Base-by-base conservation (phyloP, 30 jellyfish, hydroid and myxozoan genomes). In the Aurelia aurita complex sp. Pacific region DNA sequence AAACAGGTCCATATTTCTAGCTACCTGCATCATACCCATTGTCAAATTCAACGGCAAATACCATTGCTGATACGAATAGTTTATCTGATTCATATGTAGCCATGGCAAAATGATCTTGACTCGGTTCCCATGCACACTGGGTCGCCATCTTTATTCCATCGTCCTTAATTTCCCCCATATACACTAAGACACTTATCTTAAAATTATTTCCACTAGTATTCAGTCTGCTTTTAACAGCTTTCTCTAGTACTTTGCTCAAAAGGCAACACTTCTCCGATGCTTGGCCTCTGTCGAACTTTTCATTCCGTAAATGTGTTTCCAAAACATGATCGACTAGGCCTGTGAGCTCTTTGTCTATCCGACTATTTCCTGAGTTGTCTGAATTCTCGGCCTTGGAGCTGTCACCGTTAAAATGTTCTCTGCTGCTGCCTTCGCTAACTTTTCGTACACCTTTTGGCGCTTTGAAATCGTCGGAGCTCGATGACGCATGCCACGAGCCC, bases 131-230 rank as follows among this genome's bases (percentile, higher is more conserved):
- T 2, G 93, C 83, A 78, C 98, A 93, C 79, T 93, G 98, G 18
- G 98, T 88, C 64, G 97, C 98, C 86, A 93, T 82, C 29, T 95
- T 74, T 55, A 93, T 93, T 10, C 97, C 98, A 51, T 79, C 86
- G 10, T 89, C 98, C 10, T 42, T 70, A 64, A 79, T 75, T 74
- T 93, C 97, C 17, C 96, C 98, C 82, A 93, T 80, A 65, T 42
- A 93, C 35, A 93, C 97, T 12, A 80, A 66, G 15, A 97, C 96
- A 61, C 80, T 78, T 10, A 93, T 80, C 82, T 93, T 93, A 79
- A 57, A 93, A 12, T 67, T 80, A 11, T 79, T 77, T 14, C 75
- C 72, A 5, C 57, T 88, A 14, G 70, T 69, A 8, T 67, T 73
- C 51, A 88, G 69, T 59, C 97, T 71, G 53, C 89, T 73, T 60